Base-by-base conservation (phyloP, 2,113 vertebrate species). In the Callocephalon fimbriatum region DNA sequence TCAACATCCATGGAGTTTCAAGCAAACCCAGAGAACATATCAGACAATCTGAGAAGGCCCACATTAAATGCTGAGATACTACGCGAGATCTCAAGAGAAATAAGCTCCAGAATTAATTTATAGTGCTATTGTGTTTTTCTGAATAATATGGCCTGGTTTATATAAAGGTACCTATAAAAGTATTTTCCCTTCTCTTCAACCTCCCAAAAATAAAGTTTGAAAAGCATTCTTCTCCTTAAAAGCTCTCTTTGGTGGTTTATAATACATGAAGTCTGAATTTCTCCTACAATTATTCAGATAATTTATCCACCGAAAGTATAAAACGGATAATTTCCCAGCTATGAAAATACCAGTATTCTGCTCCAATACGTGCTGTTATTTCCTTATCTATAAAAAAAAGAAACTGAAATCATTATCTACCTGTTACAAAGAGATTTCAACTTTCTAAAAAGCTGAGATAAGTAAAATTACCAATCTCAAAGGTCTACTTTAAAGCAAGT, bases 361-460 rank as follows among this genome's bases (percentile, higher is more conserved):
- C 19, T 96, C 85, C 86, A 96, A 66, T 76, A 75, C 1, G 0
- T 38, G 54, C 66, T 92, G 88, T 85, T 95, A 88, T 87, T 96
- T 95, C 88, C 76, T 87, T 54, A 61, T 50, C 68, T 74, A 59
- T 29, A 66, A 89, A 93, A 93, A 89, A 89, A 87, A 11, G 58
- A 48, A 92, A 79, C 72, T 27, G 61, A 95, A 95, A 77, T 91
- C 48, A 92, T 97, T 95, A 94, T 76, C 91, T 97, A 89, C 76
- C 71, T 77, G 48, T 59, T 92, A 94, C 50, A 85, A 93, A 92
- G 87, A 88, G 62, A 94, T 84, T 93, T 91, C 68, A 91, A 93
- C 85, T 93, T 96, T 82, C 79, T 87, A 94, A 97, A 96, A 80
- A 86, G 96, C 96, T 93, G 91, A 95, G 93, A 95, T 97, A 95